phyloP scores from a whole-genome alignment of 2,797 vertebrate species.

The Oreochromis grahami region DNA sequence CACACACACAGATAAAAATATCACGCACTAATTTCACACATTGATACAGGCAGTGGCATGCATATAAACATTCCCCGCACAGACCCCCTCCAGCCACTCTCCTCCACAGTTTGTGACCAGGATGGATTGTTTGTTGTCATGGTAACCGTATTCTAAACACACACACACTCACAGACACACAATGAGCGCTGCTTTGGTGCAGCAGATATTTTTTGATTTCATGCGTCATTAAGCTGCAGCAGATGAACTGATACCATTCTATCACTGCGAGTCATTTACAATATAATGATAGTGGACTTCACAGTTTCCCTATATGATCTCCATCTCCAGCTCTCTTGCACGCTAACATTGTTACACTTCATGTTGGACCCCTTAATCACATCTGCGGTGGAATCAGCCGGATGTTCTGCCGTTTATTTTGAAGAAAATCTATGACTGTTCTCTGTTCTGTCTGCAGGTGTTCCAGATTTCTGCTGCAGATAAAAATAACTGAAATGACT shows the following conservation, averaged over 20 bases:
- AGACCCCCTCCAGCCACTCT: slow-evolving; percentile 22
- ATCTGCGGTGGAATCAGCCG: not conserved
- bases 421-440: not conserved
- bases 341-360: slow-evolving; percentile 24
- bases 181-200: not conserved
- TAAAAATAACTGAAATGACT: not conserved
- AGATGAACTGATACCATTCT: slow-evolving; percentile 39
- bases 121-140: slow-evolving; percentile 34
- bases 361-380: slow-evolving; percentile 15
- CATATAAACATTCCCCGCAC: not conserved
- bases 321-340: not conserved
- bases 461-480: not conserved
- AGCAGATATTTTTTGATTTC: slow-evolving; percentile 47
- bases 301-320: not conserved
- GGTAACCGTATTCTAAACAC: slow-evolving; percentile 37
- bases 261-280: slow-evolving; percentile 12
- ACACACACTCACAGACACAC: not conserved
- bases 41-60: not conserved
- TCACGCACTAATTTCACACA: slow-evolving; percentile 2
- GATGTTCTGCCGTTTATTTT: slow-evolving; percentile 10
- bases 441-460: not conserved
- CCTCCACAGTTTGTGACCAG: slow-evolving; percentile 35
- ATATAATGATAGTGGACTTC: slow-evolving; percentile 26
- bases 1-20: slow-evolving; percentile 4
- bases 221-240: slow-evolving; percentile 50